Conservation (phyloP, 2,888 invertebrate species). For the Thereva nobilitata region DNA sequence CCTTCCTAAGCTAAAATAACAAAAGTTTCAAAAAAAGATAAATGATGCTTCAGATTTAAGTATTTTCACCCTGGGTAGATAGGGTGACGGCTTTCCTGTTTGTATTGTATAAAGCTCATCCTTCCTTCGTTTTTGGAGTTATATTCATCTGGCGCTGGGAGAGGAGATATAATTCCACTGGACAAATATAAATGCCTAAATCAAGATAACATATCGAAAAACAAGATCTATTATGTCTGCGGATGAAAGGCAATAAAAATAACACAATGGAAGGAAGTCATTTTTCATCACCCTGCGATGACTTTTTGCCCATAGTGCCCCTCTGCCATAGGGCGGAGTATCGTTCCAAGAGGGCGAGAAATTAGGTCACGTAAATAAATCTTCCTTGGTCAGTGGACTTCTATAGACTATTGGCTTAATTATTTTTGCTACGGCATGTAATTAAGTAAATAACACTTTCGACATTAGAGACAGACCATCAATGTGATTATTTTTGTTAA, state of each 20-base stretch:
- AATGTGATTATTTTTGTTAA: no score
- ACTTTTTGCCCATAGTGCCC: conserved; percentile 9
- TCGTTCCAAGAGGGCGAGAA: conserved; percentile 18
- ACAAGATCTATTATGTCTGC: conserved; percentile 36
- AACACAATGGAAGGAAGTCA: conserved; percentile 37
- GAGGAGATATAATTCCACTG: conserved; percentile 26
- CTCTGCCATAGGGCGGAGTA: neutral
- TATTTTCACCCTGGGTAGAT: neutral
- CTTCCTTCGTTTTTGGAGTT: conserved; percentile 18
- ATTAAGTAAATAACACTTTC: no score
- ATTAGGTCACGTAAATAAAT: conserved; percentile 47
- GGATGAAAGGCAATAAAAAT: conserved; percentile 28
- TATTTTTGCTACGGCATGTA: neutral
- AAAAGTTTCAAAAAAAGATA: conserved; percentile 40
- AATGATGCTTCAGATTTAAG: conserved; percentile 39
- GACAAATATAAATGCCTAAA: conserved; percentile 39
- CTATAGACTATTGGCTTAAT: conserved; percentile 24
- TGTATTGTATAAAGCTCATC: conserved; percentile 1
- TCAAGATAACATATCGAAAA: conserved; percentile 39
- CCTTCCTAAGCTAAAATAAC: conserved; percentile 34
- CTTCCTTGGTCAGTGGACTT: conserved; percentile 28
- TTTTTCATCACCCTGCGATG: conserved; percentile 36
- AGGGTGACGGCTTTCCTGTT: conserved; percentile 14
- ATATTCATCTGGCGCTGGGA: neutral
- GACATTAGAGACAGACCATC: no score